Base-by-base conservation (phyloP, 2,797 vertebrate genomes). In the Nothura maculosa region DNA sequence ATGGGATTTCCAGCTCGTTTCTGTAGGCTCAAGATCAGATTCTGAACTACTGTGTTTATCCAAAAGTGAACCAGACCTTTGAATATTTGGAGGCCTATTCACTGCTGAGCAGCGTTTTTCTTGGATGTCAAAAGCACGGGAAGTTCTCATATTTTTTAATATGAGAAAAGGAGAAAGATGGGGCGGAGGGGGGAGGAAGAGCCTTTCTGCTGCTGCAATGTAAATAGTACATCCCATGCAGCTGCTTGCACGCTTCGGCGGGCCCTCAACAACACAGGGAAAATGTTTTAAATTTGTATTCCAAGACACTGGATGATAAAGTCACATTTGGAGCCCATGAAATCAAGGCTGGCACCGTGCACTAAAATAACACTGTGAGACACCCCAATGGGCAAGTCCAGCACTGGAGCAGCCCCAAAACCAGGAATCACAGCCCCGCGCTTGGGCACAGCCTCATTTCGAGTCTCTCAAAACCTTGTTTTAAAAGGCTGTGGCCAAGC, bases 231-330 rank as follows among this genome's bases (percentile, higher is more conserved):
- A 81, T 17, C 79, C 87, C 87, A 79, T 54, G 85, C 90, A 94
- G 93, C 94, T 92, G 93, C 88, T 63, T 88, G 68, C 4, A 6
- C 5, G 68, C 85, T 97, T 96, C 96, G 96, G 96, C 94, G 96
- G 93, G 96, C 89, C 96, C 96, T 94, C 97, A 98, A 92, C 43
- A 89, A 61, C 94, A 95, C 90, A 90, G 88, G 94, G 96, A 95
- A 95, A 92, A 76, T 89, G 96, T 92, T 94, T 94, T 72, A 90
- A 80, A 94, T 89, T 91, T 94, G 89, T 93, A 93, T 94, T 96
- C 93, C 94, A 93, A 96, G 95, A 92, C 87, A 80, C 55, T 89
- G 92, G 48, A 79, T 92, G 88, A 93, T 93, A 93, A 95, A 58
- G 86, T 66, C n/a, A 62, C 25, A 77, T 87, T 90, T 69, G 27